phyloP scores from a whole-genome alignment of 2,888 invertebrate genomes.

The Lydus trimaculatus region DNA sequence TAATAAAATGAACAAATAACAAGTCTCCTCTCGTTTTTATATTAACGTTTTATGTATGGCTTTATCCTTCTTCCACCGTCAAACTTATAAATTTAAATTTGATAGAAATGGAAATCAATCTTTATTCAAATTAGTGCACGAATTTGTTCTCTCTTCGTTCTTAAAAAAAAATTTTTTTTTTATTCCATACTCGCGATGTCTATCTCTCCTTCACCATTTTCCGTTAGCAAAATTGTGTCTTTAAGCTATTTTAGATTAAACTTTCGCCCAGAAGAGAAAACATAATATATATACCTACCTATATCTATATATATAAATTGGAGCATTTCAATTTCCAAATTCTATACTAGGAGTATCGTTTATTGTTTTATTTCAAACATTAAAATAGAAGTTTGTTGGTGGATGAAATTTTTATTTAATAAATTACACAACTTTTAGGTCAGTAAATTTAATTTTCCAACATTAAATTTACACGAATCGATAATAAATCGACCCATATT shows the following conservation, averaged over 20 bases:
- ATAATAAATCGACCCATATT: background rate
- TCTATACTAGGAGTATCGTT: too few species aligned
- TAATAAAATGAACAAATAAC: background rate
- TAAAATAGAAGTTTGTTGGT: too few species aligned
- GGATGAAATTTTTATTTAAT: too few species aligned
- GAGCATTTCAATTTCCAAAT: background rate
- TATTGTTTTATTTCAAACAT: background rate
- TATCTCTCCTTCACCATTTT: background rate
- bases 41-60: background rate
- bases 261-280: background rate
- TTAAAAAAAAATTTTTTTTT: too few species aligned
- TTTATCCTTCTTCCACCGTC: background rate
- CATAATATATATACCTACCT: background rate
- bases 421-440: too few species aligned
- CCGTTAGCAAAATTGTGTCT: background rate
- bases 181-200: background rate
- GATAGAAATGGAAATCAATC: conserved; percentile 15
- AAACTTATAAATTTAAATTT: conserved; percentile 14
- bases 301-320: too few species aligned
- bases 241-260: background rate
- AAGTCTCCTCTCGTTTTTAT: background rate
- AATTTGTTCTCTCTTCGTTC: background rate
- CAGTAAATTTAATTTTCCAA: too few species aligned
- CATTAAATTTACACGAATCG: background rate
- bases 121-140: conserved; percentile 10